Evolutionary conservation across 2,797 vertebrate species (phyloP), one percentile per base, ranked within the genome.

Genomic region (Ceryle rudis): DNA sequence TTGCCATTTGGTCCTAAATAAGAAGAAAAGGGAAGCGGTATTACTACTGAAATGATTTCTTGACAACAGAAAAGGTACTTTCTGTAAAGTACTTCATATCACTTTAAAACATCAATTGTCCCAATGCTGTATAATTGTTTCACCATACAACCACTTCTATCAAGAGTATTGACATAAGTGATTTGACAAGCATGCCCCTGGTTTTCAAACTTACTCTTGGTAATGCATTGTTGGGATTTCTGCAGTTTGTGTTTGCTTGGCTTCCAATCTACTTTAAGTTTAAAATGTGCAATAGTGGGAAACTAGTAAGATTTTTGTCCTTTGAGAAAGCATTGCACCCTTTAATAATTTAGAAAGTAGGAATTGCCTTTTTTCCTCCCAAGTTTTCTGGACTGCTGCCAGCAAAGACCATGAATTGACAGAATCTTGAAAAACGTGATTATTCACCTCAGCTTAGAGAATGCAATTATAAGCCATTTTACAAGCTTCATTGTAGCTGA

Each of bases 1-100:
- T 95, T 98, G 94, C 98, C 98, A 91, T 90, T 99, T 78, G 69
- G n/a, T 82, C 98, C 98, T 98, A 78, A 85, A 81, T 47, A 44
- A 78, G 62, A 96, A 71, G 88, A 89, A 69, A 60, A 75, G 31
- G 31, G 25, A 91, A 92, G 33, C 1, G 1, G 20, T n/a, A 41
- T 42, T 81, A 52, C 8, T 26, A 54, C 47, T 81, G n/a, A 44
- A 64, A 60, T 41, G 3, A 33, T 41, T 57, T 47, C 7, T 54
- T 82, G 35, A 58, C 39, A 75, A 18, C 35, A 57, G n/a, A 44
- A 60, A 47, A 13, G 11, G 46, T 47, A 41, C 31, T 72, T 89
- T 31, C 75, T 52, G 29, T 52, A 37, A 88, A 70, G 51, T 41
- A 42, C 21, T 55, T 33, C 39, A 4, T 29, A 41, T 46, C 14